Conservation (phyloP, 2,797 vertebrate genomes). For the Urophycis tenuis region DNA sequence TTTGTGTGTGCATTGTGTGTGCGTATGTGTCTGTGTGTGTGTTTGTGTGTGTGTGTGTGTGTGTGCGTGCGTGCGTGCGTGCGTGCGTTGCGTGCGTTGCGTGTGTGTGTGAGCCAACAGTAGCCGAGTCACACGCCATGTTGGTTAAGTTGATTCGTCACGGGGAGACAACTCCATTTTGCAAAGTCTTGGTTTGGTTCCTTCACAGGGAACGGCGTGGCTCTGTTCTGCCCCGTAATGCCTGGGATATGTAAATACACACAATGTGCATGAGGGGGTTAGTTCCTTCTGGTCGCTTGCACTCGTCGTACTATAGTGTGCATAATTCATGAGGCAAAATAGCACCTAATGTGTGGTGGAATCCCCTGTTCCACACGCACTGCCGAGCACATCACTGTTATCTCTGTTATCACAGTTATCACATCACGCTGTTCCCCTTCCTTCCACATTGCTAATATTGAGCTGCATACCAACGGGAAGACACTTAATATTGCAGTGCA, state of each 20-base stretch:
- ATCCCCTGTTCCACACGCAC: slow-evolving; percentile 6
- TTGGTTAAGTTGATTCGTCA: slow-evolving; percentile 14
- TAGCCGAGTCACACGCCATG: slow-evolving; percentile 18
- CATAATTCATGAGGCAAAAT: slow-evolving; percentile 50
- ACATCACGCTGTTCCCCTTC: neutral
- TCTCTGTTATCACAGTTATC: slow-evolving; percentile 7
- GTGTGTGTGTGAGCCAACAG: slow-evolving; percentile 3
- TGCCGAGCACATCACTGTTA: no score
- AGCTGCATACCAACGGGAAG: neutral
- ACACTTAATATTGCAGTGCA: neutral
- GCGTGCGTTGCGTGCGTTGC: neutral
- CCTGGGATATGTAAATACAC: slow-evolving; percentile 44
- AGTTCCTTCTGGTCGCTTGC: slow-evolving; percentile 26
- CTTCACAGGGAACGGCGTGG: slow-evolving; percentile 27
- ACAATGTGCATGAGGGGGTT: slow-evolving; percentile 38
- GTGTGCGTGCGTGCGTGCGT: no score
- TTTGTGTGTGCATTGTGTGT: no score
- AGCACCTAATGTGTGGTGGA: slow-evolving; percentile 36
- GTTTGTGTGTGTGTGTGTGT: neutral
- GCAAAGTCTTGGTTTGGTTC: slow-evolving; percentile 29
- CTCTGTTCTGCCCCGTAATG: slow-evolving; percentile 30
- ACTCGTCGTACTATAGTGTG: slow-evolving; percentile 31
- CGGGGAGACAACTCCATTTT: slow-evolving; percentile 21
- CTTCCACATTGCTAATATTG: neutral
- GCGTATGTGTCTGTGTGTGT: no score